Evolutionary conservation across 2,888 invertebrate species (phyloP).

Genomic region (Hemaris fuciformis): DNA sequence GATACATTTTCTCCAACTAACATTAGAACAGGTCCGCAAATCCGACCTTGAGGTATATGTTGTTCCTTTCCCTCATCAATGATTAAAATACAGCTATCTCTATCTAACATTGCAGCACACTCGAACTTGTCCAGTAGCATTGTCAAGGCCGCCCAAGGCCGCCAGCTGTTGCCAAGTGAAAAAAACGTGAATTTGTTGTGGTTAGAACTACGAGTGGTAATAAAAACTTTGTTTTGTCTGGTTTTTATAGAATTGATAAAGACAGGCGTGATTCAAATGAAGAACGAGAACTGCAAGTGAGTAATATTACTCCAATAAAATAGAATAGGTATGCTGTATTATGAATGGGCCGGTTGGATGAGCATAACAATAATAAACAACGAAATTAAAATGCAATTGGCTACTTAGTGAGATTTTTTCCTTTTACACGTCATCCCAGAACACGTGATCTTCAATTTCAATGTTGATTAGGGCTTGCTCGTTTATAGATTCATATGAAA

Average conservation of each 20-base stretch:
- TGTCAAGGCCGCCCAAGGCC: constrained; percentile 1
- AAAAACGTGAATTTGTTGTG: background rate
- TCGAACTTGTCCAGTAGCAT: background rate
- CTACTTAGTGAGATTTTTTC: no score
- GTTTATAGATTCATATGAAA: no score
- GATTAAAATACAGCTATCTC: background rate
- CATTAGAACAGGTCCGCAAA: background rate
- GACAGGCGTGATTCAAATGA: no score
- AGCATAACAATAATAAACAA: no score
- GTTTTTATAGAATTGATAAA: background rate
- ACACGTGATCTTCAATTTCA: no score
- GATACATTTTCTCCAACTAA: background rate
- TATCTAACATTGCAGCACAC: background rate
- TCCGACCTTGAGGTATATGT: background rate
- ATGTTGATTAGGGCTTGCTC: no score
- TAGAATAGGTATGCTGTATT: no score
- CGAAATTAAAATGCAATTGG: no score
- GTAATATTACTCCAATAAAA: background rate
- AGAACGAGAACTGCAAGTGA: no score
- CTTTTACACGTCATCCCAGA: no score
- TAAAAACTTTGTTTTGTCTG: background rate
- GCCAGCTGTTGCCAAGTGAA: background rate
- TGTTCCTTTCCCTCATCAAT: background rate
- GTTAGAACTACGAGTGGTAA: background rate
- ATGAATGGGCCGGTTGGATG: no score